A percentile compares a stretch with the other conserved stretches of the same genome.
Evolutionary conservation across 2,888 invertebrate species (phyloP).

Genomic region (Papilio elwesi): DNA sequence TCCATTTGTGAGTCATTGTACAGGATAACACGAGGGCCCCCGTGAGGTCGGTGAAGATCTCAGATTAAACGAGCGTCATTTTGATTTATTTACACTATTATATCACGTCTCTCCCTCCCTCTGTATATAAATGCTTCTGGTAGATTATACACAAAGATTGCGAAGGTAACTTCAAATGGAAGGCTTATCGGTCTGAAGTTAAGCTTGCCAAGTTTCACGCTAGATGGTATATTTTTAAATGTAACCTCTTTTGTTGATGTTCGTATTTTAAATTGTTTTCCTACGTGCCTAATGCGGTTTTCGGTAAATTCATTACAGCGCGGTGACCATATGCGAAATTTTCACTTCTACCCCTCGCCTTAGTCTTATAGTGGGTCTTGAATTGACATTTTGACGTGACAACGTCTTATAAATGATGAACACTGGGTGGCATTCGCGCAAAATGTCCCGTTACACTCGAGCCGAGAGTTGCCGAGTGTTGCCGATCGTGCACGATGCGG

Average conservation of each 20-base stretch:
- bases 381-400: no score
- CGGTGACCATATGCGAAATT: no score
- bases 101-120: conserved; percentile 46
- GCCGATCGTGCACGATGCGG: no score
- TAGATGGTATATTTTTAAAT: background rate
- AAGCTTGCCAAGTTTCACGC: conserved; percentile 1
- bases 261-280: no score
- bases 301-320: no score
- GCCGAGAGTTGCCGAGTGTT: no score
- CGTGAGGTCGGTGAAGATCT: conserved; percentile 60
- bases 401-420: no score
- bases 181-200: background rate
- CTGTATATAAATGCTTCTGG: conserved; percentile 13
- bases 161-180: conserved; percentile 26
- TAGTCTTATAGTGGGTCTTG: no score
- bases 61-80: conserved; percentile 77
- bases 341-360: no score
- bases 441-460: no score
- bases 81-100: conserved; percentile 78
- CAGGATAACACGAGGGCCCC: conserved; percentile 41
- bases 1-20: conserved; percentile 8
- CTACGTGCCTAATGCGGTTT: no score
- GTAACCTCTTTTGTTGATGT: background rate
- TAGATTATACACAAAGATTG: conserved; percentile 23
- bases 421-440: no score